These are phyloP conservation scores for Reticulitermes lucifugus DNA, from an alignment of 2,888 invertebrate genomes.

Conservation along the genomic window DNA sequence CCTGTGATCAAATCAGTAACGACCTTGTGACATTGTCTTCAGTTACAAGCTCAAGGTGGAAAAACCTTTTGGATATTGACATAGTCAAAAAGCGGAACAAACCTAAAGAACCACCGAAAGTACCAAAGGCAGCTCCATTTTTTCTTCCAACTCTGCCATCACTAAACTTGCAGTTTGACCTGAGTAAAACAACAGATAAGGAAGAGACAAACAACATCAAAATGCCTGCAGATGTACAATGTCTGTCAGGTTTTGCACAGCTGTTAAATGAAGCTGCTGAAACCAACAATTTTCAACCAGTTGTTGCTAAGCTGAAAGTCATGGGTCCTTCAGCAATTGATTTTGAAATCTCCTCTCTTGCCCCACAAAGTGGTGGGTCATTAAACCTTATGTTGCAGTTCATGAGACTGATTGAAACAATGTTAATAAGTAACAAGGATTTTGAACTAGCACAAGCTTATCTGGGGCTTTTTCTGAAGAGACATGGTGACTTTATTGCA, in stretches of 20 bases:
- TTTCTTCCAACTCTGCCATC: slow-evolving; percentile 93
- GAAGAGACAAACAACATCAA: slow-evolving; percentile 67
- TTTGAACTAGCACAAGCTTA: slow-evolving; percentile 94
- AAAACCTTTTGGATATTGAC: slow-evolving; percentile 88
- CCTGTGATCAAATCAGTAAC: slow-evolving; percentile 79
- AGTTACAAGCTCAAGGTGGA: slow-evolving; percentile 90
- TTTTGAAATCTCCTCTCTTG: slow-evolving; percentile 84
- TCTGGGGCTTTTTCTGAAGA: slow-evolving; percentile 87
- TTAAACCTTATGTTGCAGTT: slow-evolving; percentile 80
- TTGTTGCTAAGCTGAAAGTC: slow-evolving; percentile 74
- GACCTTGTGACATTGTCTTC: slow-evolving; percentile 88
- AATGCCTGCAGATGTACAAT: slow-evolving; percentile 71
- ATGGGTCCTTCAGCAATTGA: slow-evolving; percentile 89
- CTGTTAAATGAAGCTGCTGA: slow-evolving; percentile 67
- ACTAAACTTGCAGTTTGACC: slow-evolving; percentile 84
- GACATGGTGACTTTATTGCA: slow-evolving; percentile 74
- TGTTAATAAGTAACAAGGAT: slow-evolving; percentile 80
- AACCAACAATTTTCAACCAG: slow-evolving; percentile 67
- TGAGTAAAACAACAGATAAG: slow-evolving; percentile 64
- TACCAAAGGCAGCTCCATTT: slow-evolving; percentile 92
- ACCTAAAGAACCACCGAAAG: slow-evolving; percentile 85
- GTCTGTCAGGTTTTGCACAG: slow-evolving; percentile 77
- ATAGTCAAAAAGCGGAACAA: slow-evolving; percentile 90
- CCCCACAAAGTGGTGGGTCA: slow-evolving; percentile 80
- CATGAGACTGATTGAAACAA: slow-evolving; percentile 76